Evolutionary conservation across 2,888 invertebrate species (phyloP).

Genomic region (Metacarcinus magister): DNA sequence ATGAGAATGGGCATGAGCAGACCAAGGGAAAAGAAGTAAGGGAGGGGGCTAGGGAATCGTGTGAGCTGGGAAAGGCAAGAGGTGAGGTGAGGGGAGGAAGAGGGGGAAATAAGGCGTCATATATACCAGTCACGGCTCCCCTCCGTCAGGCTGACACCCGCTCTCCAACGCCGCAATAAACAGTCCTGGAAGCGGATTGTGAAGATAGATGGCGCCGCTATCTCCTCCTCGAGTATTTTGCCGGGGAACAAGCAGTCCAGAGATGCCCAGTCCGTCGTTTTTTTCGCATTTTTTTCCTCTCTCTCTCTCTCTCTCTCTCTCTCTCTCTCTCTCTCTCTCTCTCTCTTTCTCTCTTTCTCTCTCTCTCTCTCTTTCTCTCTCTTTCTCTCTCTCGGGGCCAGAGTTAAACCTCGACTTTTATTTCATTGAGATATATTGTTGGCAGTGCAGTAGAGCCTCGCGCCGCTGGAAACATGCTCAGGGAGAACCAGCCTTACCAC

Average conservation of each 20-base stretch:
- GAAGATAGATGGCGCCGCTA: slow-evolving; percentile 48
- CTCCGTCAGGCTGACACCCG: slow-evolving; percentile 36
- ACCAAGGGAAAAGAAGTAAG: background rate
- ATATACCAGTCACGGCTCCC: slow-evolving; percentile 41
- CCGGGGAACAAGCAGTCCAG: background rate
- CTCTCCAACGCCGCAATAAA: slow-evolving; percentile 27
- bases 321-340: slow-evolving; percentile 23
- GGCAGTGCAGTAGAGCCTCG: background rate
- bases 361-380: background rate
- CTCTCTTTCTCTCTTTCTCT: slow-evolving; percentile 29
- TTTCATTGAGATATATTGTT: slow-evolving; percentile 61
- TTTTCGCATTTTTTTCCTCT: background rate
- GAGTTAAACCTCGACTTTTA: slow-evolving; percentile 63
- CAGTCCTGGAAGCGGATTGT: slow-evolving; percentile 30
- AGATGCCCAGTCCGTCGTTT: background rate
- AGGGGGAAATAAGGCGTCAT: background rate
- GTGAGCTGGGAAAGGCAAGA: background rate
- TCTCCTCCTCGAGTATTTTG: slow-evolving; percentile 29
- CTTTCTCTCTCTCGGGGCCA: background rate
- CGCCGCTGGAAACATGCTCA: background rate
- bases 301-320: background rate
- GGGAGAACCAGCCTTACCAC: background rate
- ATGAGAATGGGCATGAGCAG: background rate
- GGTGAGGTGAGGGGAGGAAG: background rate
- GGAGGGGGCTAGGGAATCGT: background rate